Evolutionary conservation across 2,797 vertebrate species (phyloP), one percentile per base, ranked within the genome.

Genomic region (Siniperca undulata): DNA sequence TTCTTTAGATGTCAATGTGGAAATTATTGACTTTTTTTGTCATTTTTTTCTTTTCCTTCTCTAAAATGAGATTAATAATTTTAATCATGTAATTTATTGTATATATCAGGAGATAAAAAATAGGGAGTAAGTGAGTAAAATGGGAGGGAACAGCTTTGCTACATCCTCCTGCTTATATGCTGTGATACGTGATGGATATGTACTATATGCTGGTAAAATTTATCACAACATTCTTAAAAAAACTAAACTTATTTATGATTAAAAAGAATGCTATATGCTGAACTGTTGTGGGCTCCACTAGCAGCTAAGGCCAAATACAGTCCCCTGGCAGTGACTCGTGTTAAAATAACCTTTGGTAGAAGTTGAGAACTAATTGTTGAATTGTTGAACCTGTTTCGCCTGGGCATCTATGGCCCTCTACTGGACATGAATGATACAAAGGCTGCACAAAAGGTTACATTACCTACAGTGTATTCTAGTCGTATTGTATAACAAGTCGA

Each of bases 391-490:
- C 46, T n/a, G 40, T 11, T 20, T 30, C 11, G 11, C 6, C 4
- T 7, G 22, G 55, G 55, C 19, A 40, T 59, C 22, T 86, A 50
- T 17, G 40, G 78, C 91, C 92, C 81, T 70, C 90, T 91, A 17
- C 72, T 88, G 91, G 91, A 68, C 77, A 90, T 10, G 0, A 16
- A 13, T 8, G 16, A 62, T 42, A 73, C 13, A 22, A 30, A 38
- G 2, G 7, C 7, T 52, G 58, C 9, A 66, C 20, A 36, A 22
- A 61, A 22, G 5, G 5, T 16, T 5, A 58, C 9, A 7, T 30
- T 7, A 36, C 2, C 24, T 8, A 16, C 16, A 52, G 30, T 7
- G n/a, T 14, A 30, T 20, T 16, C 12, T 36, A n/a, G n/a, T n/a
- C n/a, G n/a, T n/a, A n/a, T n/a, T n/a, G n/a, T n/a, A n/a, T 36